Base-by-base conservation (phyloP, 2,113 vertebrate genomes). In the Salminus brasiliensis region DNA sequence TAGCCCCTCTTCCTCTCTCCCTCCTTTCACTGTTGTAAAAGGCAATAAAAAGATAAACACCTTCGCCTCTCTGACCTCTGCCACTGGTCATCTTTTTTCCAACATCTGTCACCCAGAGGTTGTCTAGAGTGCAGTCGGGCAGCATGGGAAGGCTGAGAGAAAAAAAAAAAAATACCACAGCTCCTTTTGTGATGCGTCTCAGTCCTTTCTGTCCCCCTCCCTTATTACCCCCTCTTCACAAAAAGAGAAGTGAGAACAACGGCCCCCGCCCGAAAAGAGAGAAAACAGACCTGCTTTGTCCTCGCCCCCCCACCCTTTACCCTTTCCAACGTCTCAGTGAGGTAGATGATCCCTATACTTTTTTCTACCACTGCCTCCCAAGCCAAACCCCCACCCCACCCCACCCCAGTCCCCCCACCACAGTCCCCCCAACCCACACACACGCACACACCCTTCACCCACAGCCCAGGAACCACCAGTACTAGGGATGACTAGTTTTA, bases 271-370 rank as follows among this genome's bases (percentile, higher is more conserved):
- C 96, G 93, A 92, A 93, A 94, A 95, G 93, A 92, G 90, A 78
- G 92, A 94, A 94, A 95, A 98, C 96, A 98, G 95, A 94, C 92
- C 90, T 92, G 90, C 94, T 96, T 97, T 98, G 95, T 98, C 95
- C 93, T 84, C 84, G 89, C 88, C 91, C 90, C 91, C 89, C 92
- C 91, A n/a, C n/a, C 92, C 91, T 93, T 86, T 86, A 43, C 66
- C 66, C 60, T 47, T 66, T 76, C 92, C 92, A 93, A 94, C 92
- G 89, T 94, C 89, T 93, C 89, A 94, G 91, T 92, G 95, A 96
- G 93, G 95, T 96, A 91, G 93, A 95, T 92, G 91, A 92, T 92
- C 92, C 90, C 93, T 92, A 89, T 90, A 85, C 90, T 85, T 81
- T 88, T 79, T 87, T 88, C 91, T 91, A 80, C 92, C 92, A 88